Conservation (phyloP, 2,888 invertebrate genomes). For the Doris montereyensis region DNA sequence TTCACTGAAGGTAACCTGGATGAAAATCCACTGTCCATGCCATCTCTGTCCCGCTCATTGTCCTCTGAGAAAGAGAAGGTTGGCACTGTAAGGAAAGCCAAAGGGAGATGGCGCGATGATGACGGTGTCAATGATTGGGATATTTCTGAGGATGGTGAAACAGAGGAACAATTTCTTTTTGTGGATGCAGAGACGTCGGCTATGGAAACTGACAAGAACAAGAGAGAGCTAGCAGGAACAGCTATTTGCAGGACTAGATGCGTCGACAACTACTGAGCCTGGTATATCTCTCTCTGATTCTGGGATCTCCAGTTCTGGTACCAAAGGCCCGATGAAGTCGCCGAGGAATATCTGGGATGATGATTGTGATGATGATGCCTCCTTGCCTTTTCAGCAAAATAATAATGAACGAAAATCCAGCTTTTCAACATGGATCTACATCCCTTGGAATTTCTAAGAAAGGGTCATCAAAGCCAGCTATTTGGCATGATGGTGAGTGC, state of each 20-base stretch:
- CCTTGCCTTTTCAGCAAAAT: constrained; percentile 27
- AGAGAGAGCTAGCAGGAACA: constrained; percentile 6
- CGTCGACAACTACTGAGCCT: not conserved
- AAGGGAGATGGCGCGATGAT: constrained; percentile 37
- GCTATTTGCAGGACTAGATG: constrained; percentile 28
- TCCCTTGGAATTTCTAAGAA: not conserved
- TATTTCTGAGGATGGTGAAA: constrained; percentile 5
- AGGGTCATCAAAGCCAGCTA: not conserved
- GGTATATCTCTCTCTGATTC: not conserved
- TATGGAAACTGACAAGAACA: not conserved
- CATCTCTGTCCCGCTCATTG: not conserved
- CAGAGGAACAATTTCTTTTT: not conserved
- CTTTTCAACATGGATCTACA: no score
- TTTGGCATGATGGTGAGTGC: no score
- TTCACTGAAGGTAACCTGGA: not conserved
- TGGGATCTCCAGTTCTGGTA: not conserved
- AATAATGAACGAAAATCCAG: not conserved
- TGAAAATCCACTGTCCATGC: not conserved
- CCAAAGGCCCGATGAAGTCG: not conserved
- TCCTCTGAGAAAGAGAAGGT: not conserved
- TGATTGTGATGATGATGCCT: constrained; percentile 24
- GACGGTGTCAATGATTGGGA: constrained; percentile 17
- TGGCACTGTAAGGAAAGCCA: not conserved
- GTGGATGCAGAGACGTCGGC: not conserved
- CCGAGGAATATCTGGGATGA: constrained; percentile 26